Base-by-base conservation (phyloP, 2,797 vertebrate genomes). In the Luscinia megarhynchos region DNA sequence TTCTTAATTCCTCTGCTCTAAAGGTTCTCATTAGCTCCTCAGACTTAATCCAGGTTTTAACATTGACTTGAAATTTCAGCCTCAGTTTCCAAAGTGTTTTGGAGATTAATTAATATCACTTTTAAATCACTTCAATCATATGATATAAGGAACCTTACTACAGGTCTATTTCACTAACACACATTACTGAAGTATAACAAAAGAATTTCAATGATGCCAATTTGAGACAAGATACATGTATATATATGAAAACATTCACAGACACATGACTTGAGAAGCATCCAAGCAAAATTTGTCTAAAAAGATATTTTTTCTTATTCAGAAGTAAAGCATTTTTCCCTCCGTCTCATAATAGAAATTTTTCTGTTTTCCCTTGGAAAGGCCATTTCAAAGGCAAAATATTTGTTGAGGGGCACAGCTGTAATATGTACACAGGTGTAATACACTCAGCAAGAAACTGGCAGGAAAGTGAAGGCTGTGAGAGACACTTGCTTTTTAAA, bases 141-240 rank as follows among this genome's bases (percentile, higher is more conserved):
- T 41, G 30, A 50, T 61, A 15, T 36, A 64, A 89, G 53, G 74
- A 95, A 75, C 22, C 32, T 93, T 93, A 80, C 86, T 89, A 11
- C 45, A 88, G 53, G 53, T 93, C 73, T 84, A 20, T 72, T 93
- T 82, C 84, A 84, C 40, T 89, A 93, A 82, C 11, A 59, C 8
- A 10, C 40, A 61, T 89, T 94, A 38, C 5, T 51, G 40, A 91
- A 62, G 32, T 55, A 27, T 32, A 51, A 88, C 63, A 45, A 92
- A 95, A 83, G 21, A 48, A 94, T 97, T 94, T 83, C 55, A 91
- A 96, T 72, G 27, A 46, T 67, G 90, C 88, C 46, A 91, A 57
- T 93, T 93, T 87, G 84, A 94, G 53, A 20, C 57, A 92, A 94
- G 48, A 91, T 11, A 30, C 7, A 30, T 22, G 21, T 38, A 59